Evolutionary conservation across 1,140 invertebrate species (phyloP).

Genomic region (Heterodera schachtii): DNA sequence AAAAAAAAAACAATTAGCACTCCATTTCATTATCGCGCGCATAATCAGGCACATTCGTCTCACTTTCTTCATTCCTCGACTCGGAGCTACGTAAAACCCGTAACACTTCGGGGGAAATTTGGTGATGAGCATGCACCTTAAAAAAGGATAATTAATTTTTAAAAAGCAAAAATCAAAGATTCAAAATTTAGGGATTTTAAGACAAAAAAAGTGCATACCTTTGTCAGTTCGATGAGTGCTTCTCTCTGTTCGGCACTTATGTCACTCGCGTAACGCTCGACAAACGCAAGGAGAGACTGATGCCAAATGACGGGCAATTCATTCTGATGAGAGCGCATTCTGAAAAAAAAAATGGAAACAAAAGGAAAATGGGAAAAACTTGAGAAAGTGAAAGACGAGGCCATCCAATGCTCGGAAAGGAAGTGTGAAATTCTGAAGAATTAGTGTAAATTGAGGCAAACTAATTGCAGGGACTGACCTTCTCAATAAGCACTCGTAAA

Average conservation of each 20-base stretch:
- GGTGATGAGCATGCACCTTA: conserved; percentile 36
- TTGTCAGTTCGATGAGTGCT: conserved; percentile 54
- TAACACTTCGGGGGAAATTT: conserved; percentile 39
- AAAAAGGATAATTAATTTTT: no score
- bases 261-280: conserved; percentile 80
- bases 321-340: conserved; percentile 21
- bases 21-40: conserved; percentile 39
- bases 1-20: conserved; percentile 20
- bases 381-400: conserved; percentile 90
- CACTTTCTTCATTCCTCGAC: conserved; percentile 43
- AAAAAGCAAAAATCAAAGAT: no score
- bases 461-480: conserved; percentile 65
- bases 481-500: conserved; percentile 89
- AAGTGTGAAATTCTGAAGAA: conserved; percentile 81
- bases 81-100: conserved; percentile 20
- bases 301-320: conserved; percentile 93
- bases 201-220: conserved; percentile 35
- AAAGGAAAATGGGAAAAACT: conserved; percentile 68
- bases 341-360: conserved; percentile 40
- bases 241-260: conserved; percentile 55
- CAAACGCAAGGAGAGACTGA: conserved; percentile 88
- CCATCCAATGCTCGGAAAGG: conserved; percentile 93
- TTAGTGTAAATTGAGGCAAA: neutral
- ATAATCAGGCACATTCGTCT: conserved; percentile 42
- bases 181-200: no score